These are phyloP conservation scores for Nasua narica DNA, from an alignment of 2,797 vertebrate genomes.

Conservation along the genomic window DNA sequence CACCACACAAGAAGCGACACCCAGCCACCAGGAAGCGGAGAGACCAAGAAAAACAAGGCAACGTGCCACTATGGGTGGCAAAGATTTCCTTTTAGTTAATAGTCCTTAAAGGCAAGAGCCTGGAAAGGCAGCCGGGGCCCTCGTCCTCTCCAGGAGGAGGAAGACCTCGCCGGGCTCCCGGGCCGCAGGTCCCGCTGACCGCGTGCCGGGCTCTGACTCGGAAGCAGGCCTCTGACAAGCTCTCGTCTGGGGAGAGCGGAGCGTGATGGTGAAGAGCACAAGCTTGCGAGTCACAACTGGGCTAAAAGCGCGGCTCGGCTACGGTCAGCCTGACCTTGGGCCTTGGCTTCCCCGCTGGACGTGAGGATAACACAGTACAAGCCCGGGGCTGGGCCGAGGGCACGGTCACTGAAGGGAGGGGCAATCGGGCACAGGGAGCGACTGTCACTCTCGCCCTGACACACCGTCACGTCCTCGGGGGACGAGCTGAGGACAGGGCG, in stretches of 20 bases:
- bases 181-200: rapidly evolving
- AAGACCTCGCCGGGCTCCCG: not conserved
- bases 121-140: rapidly evolving
- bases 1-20: rapidly evolving
- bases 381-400: not conserved
- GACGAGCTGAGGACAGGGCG: not conserved
- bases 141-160: not conserved
- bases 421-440: rapidly evolving
- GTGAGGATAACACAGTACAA: rapidly evolving
- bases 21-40: not conserved
- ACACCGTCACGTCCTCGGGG: rapidly evolving
- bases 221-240: rapidly evolving
- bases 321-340: rapidly evolving
- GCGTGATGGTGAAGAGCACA: not conserved
- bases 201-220: rapidly evolving
- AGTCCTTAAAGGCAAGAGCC: not conserved
- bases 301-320: not conserved
- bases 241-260: rapidly evolving
- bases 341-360: not conserved
- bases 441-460: rapidly evolving
- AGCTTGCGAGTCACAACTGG: not conserved
- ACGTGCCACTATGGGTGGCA: rapidly evolving
- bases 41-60: not conserved
- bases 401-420: rapidly evolving
- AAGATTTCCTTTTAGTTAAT: not conserved